Base-by-base conservation (phyloP, 2,113 vertebrate species). In the Rutilus rutilus region DNA sequence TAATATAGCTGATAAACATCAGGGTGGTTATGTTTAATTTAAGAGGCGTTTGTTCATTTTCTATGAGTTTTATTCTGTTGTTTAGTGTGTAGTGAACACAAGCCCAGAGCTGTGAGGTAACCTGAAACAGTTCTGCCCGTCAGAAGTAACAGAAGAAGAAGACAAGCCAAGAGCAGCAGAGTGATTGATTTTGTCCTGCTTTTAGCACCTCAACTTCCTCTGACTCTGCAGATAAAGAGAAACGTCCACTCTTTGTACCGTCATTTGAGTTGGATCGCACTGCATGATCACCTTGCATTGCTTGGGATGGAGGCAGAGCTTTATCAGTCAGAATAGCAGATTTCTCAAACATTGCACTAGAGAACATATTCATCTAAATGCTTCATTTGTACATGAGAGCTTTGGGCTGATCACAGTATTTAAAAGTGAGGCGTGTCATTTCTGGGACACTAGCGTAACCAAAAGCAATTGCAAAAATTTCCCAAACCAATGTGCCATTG, bases 1-100 rank as follows among this genome's bases (percentile, higher is more conserved):
- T 85, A n/a, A 85, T 77, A 85, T 39, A 60, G 69, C 69, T 52
- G 79, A 78, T 82, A 87, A 89, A 89, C 83, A 82, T 69, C 77
- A 50, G 52, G 54, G 60, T 57, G 67, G 52, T 45, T 36, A 64
- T 25, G 21, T 74, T 83, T 87, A 64, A 74, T 85, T 78, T 79
- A 23, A 52, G 10, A 78, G 42, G 82, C 83, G 78, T 89, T 54
- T 87, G 86, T 73, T 67, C 52, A 59, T 82, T 85, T 85, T 86
- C 60, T n/a, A 23, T 64, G 23, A 64, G 65, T 64, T 81, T 64
- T 45, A 76, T 77, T 25, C 27, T 76, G 64, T 71, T 57, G 50
- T 75, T 27, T 30, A 67, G 52, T 30, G 50, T 75, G 27, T 30
- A 60, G 64, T 71, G 21, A 78, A 78, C 21, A 33, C 27, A 69